Percentiles rank a stretch among this genome's conserved stretches.
phyloP scores from a whole-genome alignment of 2,113 vertebrate species.

The Laticauda laticaudata region DNA sequence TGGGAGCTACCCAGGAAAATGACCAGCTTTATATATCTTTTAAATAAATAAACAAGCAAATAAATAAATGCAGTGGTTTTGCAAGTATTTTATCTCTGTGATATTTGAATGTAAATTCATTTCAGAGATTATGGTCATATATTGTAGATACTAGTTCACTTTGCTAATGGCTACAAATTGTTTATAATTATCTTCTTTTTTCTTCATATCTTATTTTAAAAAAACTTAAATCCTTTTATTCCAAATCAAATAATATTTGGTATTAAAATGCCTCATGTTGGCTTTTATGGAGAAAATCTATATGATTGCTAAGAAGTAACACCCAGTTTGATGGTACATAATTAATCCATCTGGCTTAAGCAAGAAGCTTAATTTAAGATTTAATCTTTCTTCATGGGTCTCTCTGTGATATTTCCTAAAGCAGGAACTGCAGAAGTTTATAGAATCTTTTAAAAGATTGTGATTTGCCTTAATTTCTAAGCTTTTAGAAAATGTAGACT shows the following conservation, averaged over 20 bases:
- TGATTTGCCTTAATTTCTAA: not conserved
- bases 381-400: not conserved
- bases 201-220: not conserved
- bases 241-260: not conserved
- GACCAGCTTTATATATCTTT: not conserved
- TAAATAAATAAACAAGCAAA: not conserved
- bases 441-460: not conserved
- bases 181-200: not conserved
- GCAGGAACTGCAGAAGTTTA: not conserved
- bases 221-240: not conserved
- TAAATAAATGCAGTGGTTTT: not conserved
- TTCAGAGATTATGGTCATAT: not conserved
- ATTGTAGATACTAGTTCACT: not conserved
- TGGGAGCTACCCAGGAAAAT: not conserved
- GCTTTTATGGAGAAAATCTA: not conserved
- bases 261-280: not conserved
- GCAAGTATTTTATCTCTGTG: not conserved
- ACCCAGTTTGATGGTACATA: not conserved
- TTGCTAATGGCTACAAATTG: not conserved
- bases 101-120: not conserved
- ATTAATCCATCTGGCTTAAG: not conserved
- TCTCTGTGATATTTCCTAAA: not conserved
- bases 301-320: not conserved
- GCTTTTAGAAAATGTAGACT: not conserved
- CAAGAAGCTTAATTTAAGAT: not conserved